phyloP scores from a whole-genome alignment of 1,140 invertebrate genomes.

The Lamellibrachia luymesi region DNA sequence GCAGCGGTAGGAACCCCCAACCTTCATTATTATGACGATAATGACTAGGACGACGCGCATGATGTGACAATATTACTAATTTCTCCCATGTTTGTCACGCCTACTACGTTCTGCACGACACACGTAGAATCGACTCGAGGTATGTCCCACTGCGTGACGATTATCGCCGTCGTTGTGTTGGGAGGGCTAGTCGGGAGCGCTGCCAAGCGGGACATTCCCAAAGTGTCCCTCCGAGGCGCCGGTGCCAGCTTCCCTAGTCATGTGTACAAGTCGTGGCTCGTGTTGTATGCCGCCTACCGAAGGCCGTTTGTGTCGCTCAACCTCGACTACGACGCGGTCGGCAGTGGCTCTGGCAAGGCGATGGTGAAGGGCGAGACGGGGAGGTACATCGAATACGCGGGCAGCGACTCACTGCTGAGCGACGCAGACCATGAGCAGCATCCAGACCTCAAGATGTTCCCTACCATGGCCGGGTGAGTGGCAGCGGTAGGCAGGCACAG shows the following conservation, averaged over 20 bases:
- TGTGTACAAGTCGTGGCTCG: constrained; percentile 14
- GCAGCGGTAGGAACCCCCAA: neutral
- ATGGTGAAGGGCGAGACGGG: neutral
- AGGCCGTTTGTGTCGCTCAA: neutral
- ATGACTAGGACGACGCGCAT: neutral
- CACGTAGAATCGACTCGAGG: neutral
- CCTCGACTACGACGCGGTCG: constrained; percentile 17
- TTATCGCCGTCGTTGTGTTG: neutral
- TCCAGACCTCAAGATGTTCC: constrained; percentile 25
- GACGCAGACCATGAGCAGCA: constrained; percentile 15
- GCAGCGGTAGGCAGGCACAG: too few relatives aligned
- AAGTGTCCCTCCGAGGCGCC: neutral
- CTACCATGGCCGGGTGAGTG: constrained; percentile 21
- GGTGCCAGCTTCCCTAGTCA: constrained; percentile 9
- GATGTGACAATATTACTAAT: neutral
- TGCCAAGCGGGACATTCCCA: neutral
- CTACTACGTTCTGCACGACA: neutral
- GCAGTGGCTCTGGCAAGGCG: constrained; percentile 22
- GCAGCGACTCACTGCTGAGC: constrained; percentile 16
- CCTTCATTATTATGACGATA: neutral
- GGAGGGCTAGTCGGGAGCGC: neutral
- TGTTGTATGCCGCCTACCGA: constrained; percentile 9
- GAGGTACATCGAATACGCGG: constrained; percentile 16
- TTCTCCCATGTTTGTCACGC: neutral
- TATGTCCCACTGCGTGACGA: neutral